These are phyloP conservation scores for Actenoides lindsayi DNA, from an alignment of 2,113 vertebrate genomes.

Conservation along the genomic window DNA sequence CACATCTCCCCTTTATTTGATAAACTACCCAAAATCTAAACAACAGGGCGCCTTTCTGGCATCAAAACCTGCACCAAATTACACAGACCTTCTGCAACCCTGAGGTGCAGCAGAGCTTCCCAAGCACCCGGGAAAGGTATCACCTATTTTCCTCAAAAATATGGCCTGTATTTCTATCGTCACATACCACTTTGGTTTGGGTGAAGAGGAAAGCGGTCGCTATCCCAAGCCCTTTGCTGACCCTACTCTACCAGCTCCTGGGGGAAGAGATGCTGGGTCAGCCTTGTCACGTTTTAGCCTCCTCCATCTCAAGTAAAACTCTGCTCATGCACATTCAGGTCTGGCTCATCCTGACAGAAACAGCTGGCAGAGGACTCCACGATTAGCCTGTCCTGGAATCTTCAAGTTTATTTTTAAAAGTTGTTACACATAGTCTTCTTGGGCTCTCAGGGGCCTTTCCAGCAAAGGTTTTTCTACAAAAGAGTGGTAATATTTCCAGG, in stretches of 20 bases:
- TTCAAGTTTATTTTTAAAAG: constrained; percentile 52
- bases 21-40: not conserved
- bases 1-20: not conserved
- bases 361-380: not conserved
- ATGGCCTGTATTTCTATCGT: accelerated
- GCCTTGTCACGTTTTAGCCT: not conserved
- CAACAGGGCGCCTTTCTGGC: not conserved
- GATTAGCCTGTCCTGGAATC: not conserved
- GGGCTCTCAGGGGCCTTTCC: not conserved
- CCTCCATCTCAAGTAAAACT: not conserved
- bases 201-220: accelerated
- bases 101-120: accelerated
- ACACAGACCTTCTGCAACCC: not conserved
- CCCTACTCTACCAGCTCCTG: not conserved
- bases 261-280: not conserved
- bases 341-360: not conserved
- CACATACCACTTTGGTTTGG: not conserved
- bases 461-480: not conserved
- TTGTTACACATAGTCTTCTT: not conserved
- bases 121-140: accelerated
- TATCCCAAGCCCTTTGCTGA: not conserved
- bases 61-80: not conserved
- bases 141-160: not conserved
- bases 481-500: not conserved
- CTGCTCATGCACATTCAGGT: accelerated